phyloP scores from a whole-genome alignment of 53 echinoderm and acorn worm species.

The Mesocentrotus franciscanus region DNA sequence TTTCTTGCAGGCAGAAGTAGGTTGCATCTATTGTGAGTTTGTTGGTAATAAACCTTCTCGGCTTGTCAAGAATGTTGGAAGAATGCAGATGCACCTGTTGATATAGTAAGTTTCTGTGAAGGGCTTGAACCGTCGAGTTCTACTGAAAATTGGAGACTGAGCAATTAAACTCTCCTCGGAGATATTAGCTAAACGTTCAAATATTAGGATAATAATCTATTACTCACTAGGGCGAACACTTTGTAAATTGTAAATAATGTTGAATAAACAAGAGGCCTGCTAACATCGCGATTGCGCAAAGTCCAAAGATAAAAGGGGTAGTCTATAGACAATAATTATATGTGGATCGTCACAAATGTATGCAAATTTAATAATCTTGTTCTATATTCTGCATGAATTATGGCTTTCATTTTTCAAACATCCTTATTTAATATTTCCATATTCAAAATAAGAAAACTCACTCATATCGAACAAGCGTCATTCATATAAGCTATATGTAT shows the following conservation, averaged over 20 bases:
- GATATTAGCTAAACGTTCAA: conserved; percentile 5
- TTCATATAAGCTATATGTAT: too few relatives aligned
- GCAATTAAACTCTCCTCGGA: not conserved
- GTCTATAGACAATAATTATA: too few relatives aligned
- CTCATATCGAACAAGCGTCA: too few relatives aligned
- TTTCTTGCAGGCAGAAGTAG: not conserved
- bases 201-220: not conserved
- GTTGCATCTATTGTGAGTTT: not conserved
- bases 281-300: conserved; percentile 18
- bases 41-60: not conserved
- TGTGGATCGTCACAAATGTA: too few relatives aligned
- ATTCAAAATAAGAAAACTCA: too few relatives aligned
- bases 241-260: not conserved
- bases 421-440: too few relatives aligned
- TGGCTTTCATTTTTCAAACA: too few relatives aligned
- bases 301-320: not conserved
- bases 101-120: not conserved
- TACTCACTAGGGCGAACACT: conserved; percentile 23
- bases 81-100: not conserved
- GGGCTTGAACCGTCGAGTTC: not conserved
- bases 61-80: not conserved
- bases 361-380: too few relatives aligned
- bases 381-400: too few relatives aligned
- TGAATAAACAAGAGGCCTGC: not conserved
- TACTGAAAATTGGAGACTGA: not conserved